Evolutionary conservation across 2,113 vertebrate genomes (phyloP), one percentile per base, ranked within the genome.

Genomic region (Cebidichthys violaceus): DNA sequence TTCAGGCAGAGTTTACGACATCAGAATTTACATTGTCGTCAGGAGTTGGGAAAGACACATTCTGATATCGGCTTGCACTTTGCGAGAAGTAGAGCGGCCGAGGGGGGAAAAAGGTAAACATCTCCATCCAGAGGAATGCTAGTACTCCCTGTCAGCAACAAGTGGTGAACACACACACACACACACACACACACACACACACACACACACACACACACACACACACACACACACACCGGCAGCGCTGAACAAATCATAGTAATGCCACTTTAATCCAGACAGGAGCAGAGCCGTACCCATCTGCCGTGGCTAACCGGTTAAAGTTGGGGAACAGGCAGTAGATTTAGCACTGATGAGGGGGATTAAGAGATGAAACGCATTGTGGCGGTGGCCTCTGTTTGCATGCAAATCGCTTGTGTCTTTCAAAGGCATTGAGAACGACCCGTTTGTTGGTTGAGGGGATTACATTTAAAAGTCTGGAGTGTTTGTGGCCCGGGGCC

Each of bases 361-460:
- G 86, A 91, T 93, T 90, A 92, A 54, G 71, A 77, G 86, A 89
- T 88, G 86, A 90, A 87, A 80, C 13, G 17, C 73, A 68, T 37
- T 9, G 43, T 82, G 82, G 68, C 17, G 41, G 70, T 22, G 68
- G 65, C 17, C 70, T 71, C 31, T 69, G 72, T 82, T 82, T 61
- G 70, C 78, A 87, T 90, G 81, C 78, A 85, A 91, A 87, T 82
- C 60, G 66, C 50, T 55, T 24, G 0, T 64, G 61, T 76, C 66
- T 83, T 27, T 75, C 74, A 75, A 82, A 69, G 61, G 57, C 65
- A 60, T 6, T 11, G 57, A 70, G 73, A 78, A 61, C 69, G 41
- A 20, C 45, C 79, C 50, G n/a, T 78, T 81, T 80, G 67, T 83
- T 75, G 41, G 45, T 22, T 41, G 60, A 70, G 50, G 27, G 75